Conservation (phyloP, 1,140 invertebrate genomes). For the Homarus americanus region DNA sequence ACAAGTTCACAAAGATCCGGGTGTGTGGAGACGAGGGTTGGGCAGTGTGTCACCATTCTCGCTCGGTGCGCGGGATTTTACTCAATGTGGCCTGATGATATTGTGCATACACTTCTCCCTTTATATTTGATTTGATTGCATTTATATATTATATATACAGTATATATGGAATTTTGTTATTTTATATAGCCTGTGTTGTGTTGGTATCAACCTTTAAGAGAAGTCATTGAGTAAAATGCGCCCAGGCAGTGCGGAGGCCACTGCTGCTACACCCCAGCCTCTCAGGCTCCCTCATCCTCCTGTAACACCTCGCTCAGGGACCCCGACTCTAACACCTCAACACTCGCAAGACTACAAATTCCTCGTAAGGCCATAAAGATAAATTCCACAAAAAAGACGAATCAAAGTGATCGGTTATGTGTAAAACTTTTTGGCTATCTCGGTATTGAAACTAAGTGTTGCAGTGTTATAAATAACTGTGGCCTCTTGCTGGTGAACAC, state of each 20-base stretch:
- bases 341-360: too few species aligned
- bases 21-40: not conserved
- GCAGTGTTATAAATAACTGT: too few species aligned
- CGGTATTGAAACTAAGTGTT: too few species aligned
- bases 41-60: not conserved
- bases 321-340: too few species aligned
- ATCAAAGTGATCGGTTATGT: too few species aligned
- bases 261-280: not conserved
- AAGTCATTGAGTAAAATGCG: conserved; percentile 16
- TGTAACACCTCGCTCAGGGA: too few species aligned
- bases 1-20: not conserved
- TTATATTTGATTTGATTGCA: not conserved
- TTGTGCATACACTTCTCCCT: not conserved
- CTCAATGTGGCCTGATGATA: conserved; percentile 45
- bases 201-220: not conserved
- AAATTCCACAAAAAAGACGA: too few species aligned
- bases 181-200: not conserved
- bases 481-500: too few species aligned
- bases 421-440: too few species aligned
- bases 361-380: too few species aligned
- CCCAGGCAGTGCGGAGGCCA: not conserved
- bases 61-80: conserved; percentile 37
- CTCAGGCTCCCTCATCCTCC: conserved; percentile 2
- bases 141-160: not conserved
- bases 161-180: not conserved